These are phyloP conservation scores for Scylla paramamosain DNA, from an alignment of 1,140 invertebrate species.

Conservation along the genomic window DNA sequence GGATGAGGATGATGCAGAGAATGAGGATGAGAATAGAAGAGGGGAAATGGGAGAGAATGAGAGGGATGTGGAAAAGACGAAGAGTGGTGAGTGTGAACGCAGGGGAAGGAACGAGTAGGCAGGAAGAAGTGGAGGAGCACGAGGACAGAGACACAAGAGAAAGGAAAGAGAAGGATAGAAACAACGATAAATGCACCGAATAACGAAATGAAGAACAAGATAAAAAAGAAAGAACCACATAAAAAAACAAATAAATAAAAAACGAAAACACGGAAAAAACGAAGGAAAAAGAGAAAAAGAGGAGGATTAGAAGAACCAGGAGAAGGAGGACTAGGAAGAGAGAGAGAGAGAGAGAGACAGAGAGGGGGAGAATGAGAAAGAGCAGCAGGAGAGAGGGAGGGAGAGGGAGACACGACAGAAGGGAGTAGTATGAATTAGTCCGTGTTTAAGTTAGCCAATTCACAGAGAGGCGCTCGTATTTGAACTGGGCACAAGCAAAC, in stretches of 20 bases:
- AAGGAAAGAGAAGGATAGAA: not conserved
- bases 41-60: not conserved
- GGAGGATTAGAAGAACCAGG: not conserved
- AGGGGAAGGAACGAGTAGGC: not conserved
- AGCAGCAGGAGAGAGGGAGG: not conserved
- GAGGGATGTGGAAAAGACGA: not conserved
- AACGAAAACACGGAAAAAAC: not conserved
- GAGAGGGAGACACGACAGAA: not conserved
- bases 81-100: not conserved
- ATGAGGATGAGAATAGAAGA: not conserved
- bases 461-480: slow-evolving; percentile 35
- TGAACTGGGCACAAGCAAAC: slow-evolving; percentile 60
- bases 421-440: slow-evolving; percentile 50
- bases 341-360: not conserved
- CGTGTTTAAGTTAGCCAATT: slow-evolving; percentile 58
- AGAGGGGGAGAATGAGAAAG: not conserved
- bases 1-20: not conserved
- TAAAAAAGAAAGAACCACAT: too few relatives aligned
- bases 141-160: not conserved
- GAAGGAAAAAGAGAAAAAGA: not conserved
- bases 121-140: not conserved
- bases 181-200: not conserved
- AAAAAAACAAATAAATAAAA: not conserved
- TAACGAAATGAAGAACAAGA: not conserved
- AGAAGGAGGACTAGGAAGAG: not conserved